Evolutionary conservation across 2,888 invertebrate species (phyloP), one percentile per base, ranked within the genome.

Genomic region (Heliconius charithonia): DNA sequence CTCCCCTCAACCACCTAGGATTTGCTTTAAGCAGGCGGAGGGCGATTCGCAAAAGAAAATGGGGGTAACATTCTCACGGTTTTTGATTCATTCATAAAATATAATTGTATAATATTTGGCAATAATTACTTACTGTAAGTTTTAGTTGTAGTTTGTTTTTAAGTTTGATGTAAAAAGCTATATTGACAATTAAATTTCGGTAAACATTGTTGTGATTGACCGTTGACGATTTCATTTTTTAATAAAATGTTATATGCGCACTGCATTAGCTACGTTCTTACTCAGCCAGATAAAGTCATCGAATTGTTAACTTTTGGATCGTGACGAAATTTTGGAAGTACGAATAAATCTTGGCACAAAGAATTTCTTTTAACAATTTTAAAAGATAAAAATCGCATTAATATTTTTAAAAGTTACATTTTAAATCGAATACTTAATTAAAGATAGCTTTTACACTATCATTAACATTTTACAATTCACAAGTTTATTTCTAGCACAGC

Each of bases 1-100:
- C 81, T 85, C 86, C 86, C 86, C 85, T 84, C 81, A 82, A n/a
- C 70, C 79, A 73, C 78, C 83, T 83, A 84, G 84, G 84, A 83
- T 82, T 83, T 82, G 79, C 80, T 83, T 82, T 83, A 83, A 82
- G 86, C 85, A 85, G 85, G 85, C 86, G 86, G 86, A 86, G 86
- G 86, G 84, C 85, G 83, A 84, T 84, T 85, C 78, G 85, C 86
- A 83, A 76, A 81, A 81, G 75, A 81, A 59, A 82, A 75, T 77
- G 80, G 81, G 82, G 82, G 78, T 80, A 78, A 51, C 56, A 80
- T 85, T 86, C 85, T 83, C 84, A 85, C 85, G 84, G 75, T 65
- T 76, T 69, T 69, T 69, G 41, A 69, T 69, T 69, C 19, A 45
- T 41, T 76, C 79, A 67, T 63, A 29, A 51, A 63, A 29, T 56